Evolutionary conservation across 2,888 invertebrate species (phyloP).

Genomic region (Zonitis immaculata): DNA sequence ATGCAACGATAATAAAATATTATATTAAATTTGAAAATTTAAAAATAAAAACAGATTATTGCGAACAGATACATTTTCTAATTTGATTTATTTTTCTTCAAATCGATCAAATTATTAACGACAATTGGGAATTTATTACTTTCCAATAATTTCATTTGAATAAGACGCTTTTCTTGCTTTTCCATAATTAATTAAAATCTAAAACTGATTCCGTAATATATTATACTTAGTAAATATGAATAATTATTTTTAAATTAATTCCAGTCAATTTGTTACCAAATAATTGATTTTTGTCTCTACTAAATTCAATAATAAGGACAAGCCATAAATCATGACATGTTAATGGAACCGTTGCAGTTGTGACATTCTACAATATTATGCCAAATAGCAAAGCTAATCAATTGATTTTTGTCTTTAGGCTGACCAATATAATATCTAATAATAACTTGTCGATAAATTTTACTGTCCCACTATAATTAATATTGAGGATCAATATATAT

Average conservation of each 20-base stretch:
- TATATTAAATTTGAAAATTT: no score
- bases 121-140: no score
- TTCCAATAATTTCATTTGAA: no score
- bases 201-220: background rate
- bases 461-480: background rate
- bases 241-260: background rate
- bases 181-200: background rate
- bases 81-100: no score
- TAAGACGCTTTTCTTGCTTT: background rate
- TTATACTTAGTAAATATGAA: background rate
- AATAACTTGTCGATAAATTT: background rate
- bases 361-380: background rate
- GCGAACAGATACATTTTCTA: background rate
- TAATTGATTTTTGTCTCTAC: background rate
- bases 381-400: background rate
- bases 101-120: no score
- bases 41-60: no score
- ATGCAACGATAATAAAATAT: background rate
- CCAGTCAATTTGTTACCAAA: no score
- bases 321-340: background rate
- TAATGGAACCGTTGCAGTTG: background rate
- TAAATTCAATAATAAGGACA: background rate
- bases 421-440: no score
- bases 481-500: background rate
- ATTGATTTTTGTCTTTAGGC: background rate